phyloP scores from a whole-genome alignment of 2,113 vertebrate species.

The Mystacornis crossleyi region DNA sequence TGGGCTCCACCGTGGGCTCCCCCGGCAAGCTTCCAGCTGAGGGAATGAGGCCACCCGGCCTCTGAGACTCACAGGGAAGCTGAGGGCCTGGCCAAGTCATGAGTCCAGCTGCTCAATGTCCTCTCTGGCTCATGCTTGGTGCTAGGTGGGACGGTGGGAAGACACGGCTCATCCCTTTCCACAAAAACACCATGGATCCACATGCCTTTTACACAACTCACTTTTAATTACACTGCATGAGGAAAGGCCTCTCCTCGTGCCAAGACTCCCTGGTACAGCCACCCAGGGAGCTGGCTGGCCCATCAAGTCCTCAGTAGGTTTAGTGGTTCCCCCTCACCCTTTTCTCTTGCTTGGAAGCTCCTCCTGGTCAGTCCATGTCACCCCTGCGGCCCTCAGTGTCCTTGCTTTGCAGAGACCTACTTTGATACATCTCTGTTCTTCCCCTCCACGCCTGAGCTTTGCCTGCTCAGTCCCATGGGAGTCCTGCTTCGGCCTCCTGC shows the following conservation, averaged over 20 bases:
- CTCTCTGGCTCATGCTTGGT: accelerated
- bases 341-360: background rate
- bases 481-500: background rate
- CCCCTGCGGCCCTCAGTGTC: background rate
- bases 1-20: background rate
- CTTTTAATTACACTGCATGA: conserved; percentile 54
- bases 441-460: background rate
- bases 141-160: background rate
- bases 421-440: background rate
- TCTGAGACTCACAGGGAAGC: background rate
- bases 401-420: background rate
- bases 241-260: background rate
- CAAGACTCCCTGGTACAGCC: background rate
- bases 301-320: conserved; percentile 48
- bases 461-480: background rate
- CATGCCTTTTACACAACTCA: background rate
- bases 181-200: background rate
- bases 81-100: background rate
- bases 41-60: accelerated
- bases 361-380: background rate
- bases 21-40: background rate
- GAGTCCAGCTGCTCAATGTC: background rate
- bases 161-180: background rate
- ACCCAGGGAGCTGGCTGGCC: background rate
- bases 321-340: conserved; percentile 45